Evolutionary conservation across 2,113 vertebrate species (phyloP), one percentile per base, ranked within the genome.

Genomic region (Cebidichthys violaceus): DNA sequence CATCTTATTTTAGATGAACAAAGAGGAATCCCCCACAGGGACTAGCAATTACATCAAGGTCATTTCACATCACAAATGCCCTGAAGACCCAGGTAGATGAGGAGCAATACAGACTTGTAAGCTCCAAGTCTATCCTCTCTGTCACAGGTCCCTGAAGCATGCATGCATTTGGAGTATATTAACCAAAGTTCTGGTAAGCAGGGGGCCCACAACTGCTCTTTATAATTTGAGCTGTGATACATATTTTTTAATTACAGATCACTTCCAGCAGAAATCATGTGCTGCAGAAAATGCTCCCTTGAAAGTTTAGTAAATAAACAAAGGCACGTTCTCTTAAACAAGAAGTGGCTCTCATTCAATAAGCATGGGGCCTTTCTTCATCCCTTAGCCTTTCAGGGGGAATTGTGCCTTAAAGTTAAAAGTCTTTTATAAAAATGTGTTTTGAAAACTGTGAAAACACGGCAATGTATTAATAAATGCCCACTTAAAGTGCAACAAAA

Each of bases 391-490:
- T 90, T 85, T 81, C 70, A 66, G 72, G 75, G 64, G 20, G 83
- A 87, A 84, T 29, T 77, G 80, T 84, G 77, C 61, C 90, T 86
- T 75, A 29, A 86, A 91, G 78, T 91, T 67, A 73, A 83, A 86
- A 68, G 54, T 52, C 18, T 73, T 81, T 91, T 75, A 81, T 71
- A 70, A 85, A 88, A 89, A 89, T 88, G 69, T 84, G 61, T 86
- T 92, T 88, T 83, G 79, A 84, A 89, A 91, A 82, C 14, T 78
- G 84, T 75, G 69, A 83, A 83, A 90, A 91, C 70, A 86, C 72
- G 73, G 69, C 86, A 84, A 89, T 79, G 84, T 83, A 89, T 83
- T 90, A 92, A 86, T 89, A 91, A 93, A 90, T 81, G 81, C 69
- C 82, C 77, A 84, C 75, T 89, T 92, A 80, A 88, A 91, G 90